Conservation (phyloP, 2,797 vertebrate genomes). For the Chanos chanos region DNA sequence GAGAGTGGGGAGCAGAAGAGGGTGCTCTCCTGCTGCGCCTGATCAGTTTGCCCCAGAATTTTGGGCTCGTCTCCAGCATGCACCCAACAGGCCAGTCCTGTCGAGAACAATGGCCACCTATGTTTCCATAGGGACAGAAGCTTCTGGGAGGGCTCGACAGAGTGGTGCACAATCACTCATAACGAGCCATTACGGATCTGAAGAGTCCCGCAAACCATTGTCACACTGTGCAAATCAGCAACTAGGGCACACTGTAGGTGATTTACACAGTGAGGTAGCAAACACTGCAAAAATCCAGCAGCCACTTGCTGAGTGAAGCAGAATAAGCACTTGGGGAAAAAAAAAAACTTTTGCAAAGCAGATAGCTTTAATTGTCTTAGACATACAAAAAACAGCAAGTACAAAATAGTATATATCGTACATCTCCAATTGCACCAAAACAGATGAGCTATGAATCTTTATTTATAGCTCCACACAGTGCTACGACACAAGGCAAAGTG, state of each 20-base stretch:
- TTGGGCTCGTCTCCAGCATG: constrained; percentile 66
- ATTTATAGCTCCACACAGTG: constrained; percentile 30
- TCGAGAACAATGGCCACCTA: constrained; percentile 74
- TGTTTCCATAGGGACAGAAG: constrained; percentile 67
- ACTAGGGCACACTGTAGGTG: not conserved
- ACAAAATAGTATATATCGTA: not conserved
- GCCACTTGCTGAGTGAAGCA: not conserved
- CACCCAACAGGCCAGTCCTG: constrained; percentile 50
- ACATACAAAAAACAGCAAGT: constrained; percentile 8
- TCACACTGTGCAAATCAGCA: constrained; percentile 6
- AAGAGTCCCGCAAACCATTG: constrained; percentile 13
- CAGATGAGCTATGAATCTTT: constrained; percentile 20
- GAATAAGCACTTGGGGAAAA: not conserved
- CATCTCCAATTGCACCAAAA: constrained; percentile 15
- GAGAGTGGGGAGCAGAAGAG: constrained; percentile 18
- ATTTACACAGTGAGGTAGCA: constrained; percentile 3
- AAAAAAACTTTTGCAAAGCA: not conserved
- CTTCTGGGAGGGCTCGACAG: constrained; percentile 43
- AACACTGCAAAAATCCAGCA: not conserved
- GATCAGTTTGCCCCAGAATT: constrained; percentile 59
- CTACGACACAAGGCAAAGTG: constrained; percentile 44
- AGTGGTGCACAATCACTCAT: constrained; percentile 13
- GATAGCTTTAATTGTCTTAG: not conserved
- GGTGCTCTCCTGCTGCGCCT: constrained; percentile 42
- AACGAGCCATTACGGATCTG: constrained; percentile 21